Conservation (phyloP, 2,797 vertebrate species). For the Naso thynnoides region DNA sequence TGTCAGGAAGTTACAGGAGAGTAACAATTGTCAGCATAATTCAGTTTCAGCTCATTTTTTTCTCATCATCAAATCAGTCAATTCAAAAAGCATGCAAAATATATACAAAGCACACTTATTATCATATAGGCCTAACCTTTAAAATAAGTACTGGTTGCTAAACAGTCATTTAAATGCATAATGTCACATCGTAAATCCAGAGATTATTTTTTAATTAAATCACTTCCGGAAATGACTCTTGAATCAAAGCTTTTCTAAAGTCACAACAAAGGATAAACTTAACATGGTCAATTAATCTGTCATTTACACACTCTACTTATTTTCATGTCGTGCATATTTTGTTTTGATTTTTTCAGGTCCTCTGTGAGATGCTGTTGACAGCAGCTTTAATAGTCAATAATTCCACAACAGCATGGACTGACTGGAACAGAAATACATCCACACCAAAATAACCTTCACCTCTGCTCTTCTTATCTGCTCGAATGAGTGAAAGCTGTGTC, state of each 20-base stretch:
- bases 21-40: conserved; percentile 12
- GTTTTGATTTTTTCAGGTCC: conserved; percentile 2
- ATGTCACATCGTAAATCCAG: conserved; percentile 22
- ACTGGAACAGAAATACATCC: conserved; percentile 20
- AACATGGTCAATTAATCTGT: conserved; percentile 47
- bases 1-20: conserved; percentile 33
- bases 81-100: background rate
- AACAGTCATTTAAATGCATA: conserved; percentile 27
- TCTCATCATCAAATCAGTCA: background rate
- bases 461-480: conserved; percentile 44
- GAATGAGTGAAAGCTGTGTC: conserved; percentile 29
- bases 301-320: conserved; percentile 1
- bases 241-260: conserved; percentile 40
- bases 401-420: conserved; percentile 20
- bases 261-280: conserved; percentile 49
- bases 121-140: conserved; percentile 4
- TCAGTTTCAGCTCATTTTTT: conserved; percentile 11
- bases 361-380: conserved; percentile 43
- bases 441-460: conserved; percentile 42
- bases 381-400: conserved; percentile 55
- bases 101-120: background rate
- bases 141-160: conserved; percentile 5
- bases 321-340: conserved; percentile 12
- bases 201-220: conserved; percentile 47
- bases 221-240: conserved; percentile 27